Evolutionary conservation across 2,888 invertebrate genomes (phyloP), one percentile per base, ranked within the genome.

Genomic region (Scaeva pyrastri): DNA sequence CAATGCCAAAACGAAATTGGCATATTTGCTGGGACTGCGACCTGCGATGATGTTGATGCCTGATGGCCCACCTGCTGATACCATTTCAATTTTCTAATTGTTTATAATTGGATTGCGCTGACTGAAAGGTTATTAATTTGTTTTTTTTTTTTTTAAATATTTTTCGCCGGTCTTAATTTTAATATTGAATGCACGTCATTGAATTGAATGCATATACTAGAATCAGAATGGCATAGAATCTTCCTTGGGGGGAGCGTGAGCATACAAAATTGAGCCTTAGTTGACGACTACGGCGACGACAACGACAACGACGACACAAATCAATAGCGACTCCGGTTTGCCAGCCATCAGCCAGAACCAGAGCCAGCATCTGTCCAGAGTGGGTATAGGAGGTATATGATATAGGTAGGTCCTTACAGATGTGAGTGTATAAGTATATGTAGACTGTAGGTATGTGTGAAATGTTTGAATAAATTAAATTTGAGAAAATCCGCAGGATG

Each of bases 381-480:
- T 7, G 60, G 19, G 43, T 14, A 31, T 12, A 36, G 16, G n/a
- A 26, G 21, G 23, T 31, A n/a, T 55, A n/a, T 31, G 16, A 31
- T 43, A 31, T 43, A 12, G 12, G 43, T 43, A n/a, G 12, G 4
- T 3, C 48, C 52, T 66, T 14, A 26, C 45, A 50, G 56, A 50
- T 75, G 50, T 76, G 72, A 81, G 73, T 68, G 73, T 88, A 56
- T 88, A 88, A 85, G n/a, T n/a, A 83, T 12, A 41, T 41, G 11
- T 7, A 2, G 41, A 41, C 23, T 78, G 62, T 41, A 50, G 41
- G 68, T 48, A 26, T 39, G 80, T 88, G 70, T 88, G 88, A 87
- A 86, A 88, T 90, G 90, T 91, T 91, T 91, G 91, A 91, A 91
- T 91, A 91, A 91, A 91, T 91, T 91, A 91, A 91, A 91, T 91